These are phyloP conservation scores for Hartigia nigra DNA, from an alignment of 2,888 invertebrate species.

Conservation along the genomic window DNA sequence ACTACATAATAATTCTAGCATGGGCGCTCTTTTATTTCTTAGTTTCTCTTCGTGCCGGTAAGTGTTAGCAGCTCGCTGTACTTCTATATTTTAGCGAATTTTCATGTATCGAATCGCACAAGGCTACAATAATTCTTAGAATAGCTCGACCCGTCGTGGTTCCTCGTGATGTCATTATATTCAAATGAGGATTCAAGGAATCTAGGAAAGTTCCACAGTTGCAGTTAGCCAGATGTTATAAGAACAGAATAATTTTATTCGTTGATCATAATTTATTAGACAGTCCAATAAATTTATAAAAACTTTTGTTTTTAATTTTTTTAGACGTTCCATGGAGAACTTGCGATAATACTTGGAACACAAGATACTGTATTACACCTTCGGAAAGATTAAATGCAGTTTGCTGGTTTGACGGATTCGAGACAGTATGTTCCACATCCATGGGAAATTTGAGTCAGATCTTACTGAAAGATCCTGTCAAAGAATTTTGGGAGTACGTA, in stretches of 20 bases:
- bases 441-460: constrained; percentile 76
- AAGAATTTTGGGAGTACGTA: constrained; percentile 98
- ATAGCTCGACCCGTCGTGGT: neutral
- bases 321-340: constrained; percentile 92
- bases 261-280: neutral
- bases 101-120: neutral
- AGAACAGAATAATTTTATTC: neutral
- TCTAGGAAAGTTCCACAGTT: neutral
- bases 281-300: neutral
- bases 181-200: neutral
- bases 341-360: constrained; percentile 96
- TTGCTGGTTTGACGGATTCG: constrained; percentile 75
- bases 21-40: constrained; percentile 99
- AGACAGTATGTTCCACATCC: constrained; percentile 71
- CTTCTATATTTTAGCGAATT: neutral
- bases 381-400: constrained; percentile 79
- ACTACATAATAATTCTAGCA: constrained; percentile 97
- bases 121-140: neutral
- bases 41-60: constrained; percentile 86
- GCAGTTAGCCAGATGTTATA: neutral
- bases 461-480: constrained; percentile 89
- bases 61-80: constrained; percentile 35
- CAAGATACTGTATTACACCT: constrained; percentile 87
- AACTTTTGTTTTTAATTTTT: constrained; percentile 19
- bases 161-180: neutral